Percentiles rank a stretch among this genome's conserved stretches.
Conservation (phyloP, 2,113 vertebrate species). For the Burhinus bistriatus region DNA sequence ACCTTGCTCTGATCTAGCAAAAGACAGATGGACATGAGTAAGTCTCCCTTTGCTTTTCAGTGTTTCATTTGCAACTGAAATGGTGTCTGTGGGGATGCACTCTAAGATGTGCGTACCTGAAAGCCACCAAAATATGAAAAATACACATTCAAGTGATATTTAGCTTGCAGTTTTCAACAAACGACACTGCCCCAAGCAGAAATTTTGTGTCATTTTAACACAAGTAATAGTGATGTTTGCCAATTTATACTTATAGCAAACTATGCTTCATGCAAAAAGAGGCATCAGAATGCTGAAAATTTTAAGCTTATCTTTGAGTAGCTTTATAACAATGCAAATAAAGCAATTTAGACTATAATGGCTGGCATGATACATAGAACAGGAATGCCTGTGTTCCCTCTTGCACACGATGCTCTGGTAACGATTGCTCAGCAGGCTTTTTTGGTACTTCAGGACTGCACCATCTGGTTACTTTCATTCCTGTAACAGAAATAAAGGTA, state of each 20-base stretch:
- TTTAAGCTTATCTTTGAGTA: neutral
- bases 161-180: neutral
- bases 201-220: rapidly evolving
- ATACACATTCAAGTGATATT: neutral
- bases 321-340: neutral
- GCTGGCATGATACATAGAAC: neutral
- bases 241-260: neutral
- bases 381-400: neutral
- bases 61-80: neutral
- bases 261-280: neutral
- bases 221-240: neutral
- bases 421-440: neutral
- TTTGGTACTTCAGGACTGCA: neutral
- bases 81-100: neutral
- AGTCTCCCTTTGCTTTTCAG: neutral
- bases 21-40: neutral
- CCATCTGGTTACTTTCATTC: neutral
- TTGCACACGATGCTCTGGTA: neutral
- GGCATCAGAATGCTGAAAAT: neutral
- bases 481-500: neutral
- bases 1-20: neutral
- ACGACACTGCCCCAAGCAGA: neutral
- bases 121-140: neutral
- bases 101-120: neutral
- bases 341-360: neutral